Base-by-base conservation (phyloP, 1,140 invertebrate species). In the Scylla paramamosain region DNA sequence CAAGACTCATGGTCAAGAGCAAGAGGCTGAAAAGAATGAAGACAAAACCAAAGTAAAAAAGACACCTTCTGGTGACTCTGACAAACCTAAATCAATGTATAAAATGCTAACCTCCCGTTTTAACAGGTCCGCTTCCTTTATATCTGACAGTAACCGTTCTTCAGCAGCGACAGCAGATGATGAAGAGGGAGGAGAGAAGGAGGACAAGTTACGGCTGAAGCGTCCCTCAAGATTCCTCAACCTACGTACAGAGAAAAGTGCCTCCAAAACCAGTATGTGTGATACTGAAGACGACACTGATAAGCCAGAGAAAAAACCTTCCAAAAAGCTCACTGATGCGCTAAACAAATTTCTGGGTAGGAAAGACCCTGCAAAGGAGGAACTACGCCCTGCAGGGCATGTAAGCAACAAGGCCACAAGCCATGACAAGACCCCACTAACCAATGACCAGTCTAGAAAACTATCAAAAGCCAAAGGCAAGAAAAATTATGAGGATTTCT, bases 81-180 rank as follows among this genome's bases (percentile, higher is more conserved):
- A 96, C n/a, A 96, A 96, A 92, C 96, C 96, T 8, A 96, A 96
- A 90, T 96, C 96, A 20, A 95, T 96, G 95, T 96, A 96, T 83
- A 96, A 96, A 86, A 91, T 96, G 59, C 67, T 96, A 10, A 94
- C 96, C 6, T 95, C 96, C 2, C 94, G 94, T 7, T 96, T 96
- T 82, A 96, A 94, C 86, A 93, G 94, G 88, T 96, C 96, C 25
- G 91, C 89, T 45, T 96, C 96, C 12, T 96, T 94, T 95, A 82
- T 96, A 29, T 48, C 95, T 4, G 96, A 96, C 20, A 94, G 7
- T 77, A 93, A 0, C 46, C 92, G 92, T 0, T 86, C 84, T 31
- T 28, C 20, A 89, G 87, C 39, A 67, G 39, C 20, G 39, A 94
- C 32, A 67, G n/a, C 83, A 25, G 93, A 96, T 7, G 92, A 93